Evolutionary conservation across 37 sponge, comb jelly and placozoan species (phyloP), one percentile per base, ranked within the genome.

Genomic region (Lycopodina hypogea): DNA sequence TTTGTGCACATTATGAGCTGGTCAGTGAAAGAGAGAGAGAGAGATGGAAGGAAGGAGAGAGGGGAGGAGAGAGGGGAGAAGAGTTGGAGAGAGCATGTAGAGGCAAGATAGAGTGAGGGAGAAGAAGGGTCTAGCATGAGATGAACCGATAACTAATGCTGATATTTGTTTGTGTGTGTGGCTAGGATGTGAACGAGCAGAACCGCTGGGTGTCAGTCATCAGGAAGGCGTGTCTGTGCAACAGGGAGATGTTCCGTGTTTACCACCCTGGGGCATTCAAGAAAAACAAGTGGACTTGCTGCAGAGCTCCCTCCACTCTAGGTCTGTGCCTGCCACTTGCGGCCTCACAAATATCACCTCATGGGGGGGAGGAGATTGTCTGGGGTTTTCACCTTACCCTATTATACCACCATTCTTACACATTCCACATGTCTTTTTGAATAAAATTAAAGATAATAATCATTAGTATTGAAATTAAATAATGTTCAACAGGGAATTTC

Each of bases 141-240:
- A 45, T 45, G 48, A 45, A 9, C 8, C 4, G 48, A 9, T 4
- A 45, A 9, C 4, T 45, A 9, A 12, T 45, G 48, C 48, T 45
- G 48, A 45, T 9, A 9, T 45, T 4, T 12, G 8, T 45, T 45
- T 45, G 9, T 4, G 9, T 4, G 48, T 45, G 48, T 45, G 48
- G 48, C 9, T 41, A 95, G 93, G 87, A 95, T 86, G 89, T 97
- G 53, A 97, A 97, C 62, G 95, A 97, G 50, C 90, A 90, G 88
- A 89, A 90, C 33, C 71, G 80, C 52, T 97, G 98, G 98, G 88
- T 97, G 69, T 97, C 98, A 0, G 90, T 89, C 29, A 84, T 97
- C n/a, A 65, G 95, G 36, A 97, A 97, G 83, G 90, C 91, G 6
- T 97, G 98, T 71, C 87, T 91, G 52, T 58, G 77, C 50, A 97